A percentile compares a stretch with the other conserved stretches of the same genome.
These are phyloP conservation scores for Hyposoter didymator DNA, from an alignment of 2,888 invertebrate genomes.

Conservation along the genomic window DNA sequence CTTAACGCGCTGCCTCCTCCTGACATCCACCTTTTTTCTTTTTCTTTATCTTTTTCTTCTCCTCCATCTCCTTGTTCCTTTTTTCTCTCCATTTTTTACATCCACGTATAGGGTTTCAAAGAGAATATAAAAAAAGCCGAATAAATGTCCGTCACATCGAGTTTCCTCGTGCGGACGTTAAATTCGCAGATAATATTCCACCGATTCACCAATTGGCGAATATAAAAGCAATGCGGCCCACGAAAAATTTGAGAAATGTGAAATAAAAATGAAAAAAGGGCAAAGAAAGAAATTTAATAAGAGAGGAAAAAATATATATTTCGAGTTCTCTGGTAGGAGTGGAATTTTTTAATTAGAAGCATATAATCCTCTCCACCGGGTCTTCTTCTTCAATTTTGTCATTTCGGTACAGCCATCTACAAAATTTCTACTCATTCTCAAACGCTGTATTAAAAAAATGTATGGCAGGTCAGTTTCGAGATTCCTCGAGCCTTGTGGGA, in stretches of 20 bases:
- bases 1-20: constrained; percentile 38
- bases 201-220: constrained; percentile 23
- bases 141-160: constrained; percentile 1
- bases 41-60: not conserved
- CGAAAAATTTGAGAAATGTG: not conserved
- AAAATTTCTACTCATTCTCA: constrained; percentile 5
- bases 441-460: not conserved
- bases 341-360: constrained; percentile 4
- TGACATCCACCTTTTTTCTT: constrained; percentile 1
- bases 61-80: not conserved
- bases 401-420: not conserved
- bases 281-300: not conserved
- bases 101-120: not conserved
- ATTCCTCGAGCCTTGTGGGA: not conserved
- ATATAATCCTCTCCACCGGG: not conserved
- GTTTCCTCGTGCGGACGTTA: constrained; percentile 34
- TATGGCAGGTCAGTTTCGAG: constrained; percentile 29
- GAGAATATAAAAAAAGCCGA: constrained; percentile 9
- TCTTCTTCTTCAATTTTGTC: not conserved
- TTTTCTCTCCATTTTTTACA: constrained; percentile 7
- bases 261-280: not conserved
- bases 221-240: not conserved
- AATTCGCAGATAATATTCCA: constrained; percentile 39
- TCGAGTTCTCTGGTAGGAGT: not conserved
- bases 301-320: not conserved